Conservation (phyloP, 2,113 vertebrate species). For the Xiphophorus maculatus region DNA sequence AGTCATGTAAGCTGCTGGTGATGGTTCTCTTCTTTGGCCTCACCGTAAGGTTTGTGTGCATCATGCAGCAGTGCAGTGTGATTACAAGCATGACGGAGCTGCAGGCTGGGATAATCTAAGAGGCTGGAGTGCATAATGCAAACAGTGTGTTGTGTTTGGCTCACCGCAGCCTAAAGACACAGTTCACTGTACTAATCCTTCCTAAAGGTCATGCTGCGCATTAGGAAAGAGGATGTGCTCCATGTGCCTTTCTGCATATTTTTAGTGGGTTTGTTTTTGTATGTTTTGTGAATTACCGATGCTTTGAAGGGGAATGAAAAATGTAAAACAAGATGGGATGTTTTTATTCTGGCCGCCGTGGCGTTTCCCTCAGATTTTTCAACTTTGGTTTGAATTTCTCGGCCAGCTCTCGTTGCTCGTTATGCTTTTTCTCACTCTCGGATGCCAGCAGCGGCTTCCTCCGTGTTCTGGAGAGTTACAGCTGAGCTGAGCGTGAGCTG, state of each 20-base stretch:
- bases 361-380: background rate
- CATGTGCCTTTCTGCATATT: background rate
- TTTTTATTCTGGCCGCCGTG: background rate
- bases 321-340: background rate
- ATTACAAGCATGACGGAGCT: conserved; percentile 13
- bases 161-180: conserved; percentile 51
- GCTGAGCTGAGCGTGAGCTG: conserved; percentile 49
- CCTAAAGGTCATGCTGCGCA: conserved; percentile 63
- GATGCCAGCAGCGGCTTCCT: conserved; percentile 26
- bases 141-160: conserved; percentile 54
- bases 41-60: conserved; percentile 4
- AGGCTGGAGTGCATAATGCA: conserved; percentile 46
- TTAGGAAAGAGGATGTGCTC: conserved; percentile 11
- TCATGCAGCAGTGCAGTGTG: conserved; percentile 25
- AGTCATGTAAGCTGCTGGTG: conserved; percentile 1
- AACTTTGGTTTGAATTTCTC: conserved; percentile 10
- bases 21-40: conserved; percentile 5
- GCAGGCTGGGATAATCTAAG: conserved; percentile 36
- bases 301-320: background rate
- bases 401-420: conserved; percentile 1
- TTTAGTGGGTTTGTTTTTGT: conserved; percentile 20
- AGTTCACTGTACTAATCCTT: conserved; percentile 66
- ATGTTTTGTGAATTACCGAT: background rate
- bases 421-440: conserved; percentile 47
- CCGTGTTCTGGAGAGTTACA: conserved; percentile 41